Evolutionary conservation across 2,113 vertebrate genomes (phyloP).

Genomic region (Helogale parvula): DNA sequence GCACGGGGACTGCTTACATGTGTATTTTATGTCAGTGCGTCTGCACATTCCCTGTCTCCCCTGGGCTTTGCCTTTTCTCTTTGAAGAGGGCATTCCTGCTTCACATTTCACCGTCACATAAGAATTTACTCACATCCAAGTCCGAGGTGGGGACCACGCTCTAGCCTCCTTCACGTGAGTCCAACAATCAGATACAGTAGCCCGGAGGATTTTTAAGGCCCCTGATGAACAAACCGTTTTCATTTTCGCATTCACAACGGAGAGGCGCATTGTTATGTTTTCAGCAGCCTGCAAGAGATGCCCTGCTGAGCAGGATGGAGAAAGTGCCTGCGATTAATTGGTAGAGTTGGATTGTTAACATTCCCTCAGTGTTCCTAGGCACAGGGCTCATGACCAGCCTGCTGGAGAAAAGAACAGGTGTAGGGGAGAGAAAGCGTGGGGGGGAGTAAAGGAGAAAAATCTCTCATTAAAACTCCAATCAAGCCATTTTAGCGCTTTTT

Average conservation of each 20-base stretch:
- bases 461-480: slow-evolving; percentile 63
- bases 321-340: slow-evolving; percentile 48
- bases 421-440: background rate
- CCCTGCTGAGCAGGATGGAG: slow-evolving; percentile 46
- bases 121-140: background rate
- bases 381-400: slow-evolving; percentile 19
- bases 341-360: slow-evolving; percentile 58
- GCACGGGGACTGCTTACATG: background rate
- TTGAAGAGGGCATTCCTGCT: slow-evolving; percentile 18
- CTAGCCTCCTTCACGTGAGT: background rate
- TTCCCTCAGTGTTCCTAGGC: slow-evolving; percentile 42
- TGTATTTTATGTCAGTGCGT: background rate
- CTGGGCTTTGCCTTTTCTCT: slow-evolving; percentile 18
- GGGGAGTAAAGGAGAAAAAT: background rate
- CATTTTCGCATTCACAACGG: background rate
- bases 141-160: background rate
- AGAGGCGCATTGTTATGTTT: background rate
- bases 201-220: slow-evolving; percentile 11
- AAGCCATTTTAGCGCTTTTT: background rate
- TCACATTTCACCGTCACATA: background rate
- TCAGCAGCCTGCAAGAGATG: background rate
- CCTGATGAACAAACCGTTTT: slow-evolving; percentile 26
- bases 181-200: background rate
- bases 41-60: background rate
- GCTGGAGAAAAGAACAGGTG: slow-evolving; percentile 23